These are phyloP conservation scores for Amphimedon queenslandica DNA, from an alignment of 37 sponge, comb jelly and placozoan species.

Conservation along the genomic window DNA sequence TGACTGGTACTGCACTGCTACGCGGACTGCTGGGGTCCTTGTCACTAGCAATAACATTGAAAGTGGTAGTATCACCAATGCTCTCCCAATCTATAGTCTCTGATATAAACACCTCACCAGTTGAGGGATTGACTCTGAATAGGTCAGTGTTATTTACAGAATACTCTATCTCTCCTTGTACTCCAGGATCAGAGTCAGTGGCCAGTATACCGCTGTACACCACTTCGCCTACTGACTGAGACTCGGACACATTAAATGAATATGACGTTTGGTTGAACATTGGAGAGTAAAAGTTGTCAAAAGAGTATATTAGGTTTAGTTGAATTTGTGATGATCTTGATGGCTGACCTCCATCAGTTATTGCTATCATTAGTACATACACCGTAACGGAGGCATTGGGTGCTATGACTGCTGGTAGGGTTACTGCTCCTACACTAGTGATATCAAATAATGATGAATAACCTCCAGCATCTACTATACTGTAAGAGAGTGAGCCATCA, in stretches of 20 bases:
- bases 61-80: neutral
- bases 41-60: slow-evolving; percentile 55
- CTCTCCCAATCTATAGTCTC: slow-evolving; percentile 26
- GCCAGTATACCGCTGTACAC: slow-evolving; percentile 34
- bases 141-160: slow-evolving; percentile 18
- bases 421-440: neutral
- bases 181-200: slow-evolving; percentile 49
- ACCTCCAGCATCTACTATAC: slow-evolving; percentile 20
- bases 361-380: slow-evolving; percentile 29
- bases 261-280: slow-evolving; percentile 25
- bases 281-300: slow-evolving; percentile 44
- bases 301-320: slow-evolving; percentile 26
- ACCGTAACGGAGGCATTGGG: slow-evolving; percentile 10
- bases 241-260: slow-evolving; percentile 26
- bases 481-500: slow-evolving; percentile 34
- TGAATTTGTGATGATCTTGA: slow-evolving; percentile 15
- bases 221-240: slow-evolving; percentile 26
- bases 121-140: slow-evolving; percentile 20
- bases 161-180: slow-evolving; percentile 47
- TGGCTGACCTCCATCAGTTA: slow-evolving; percentile 30
- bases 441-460: slow-evolving; percentile 9
- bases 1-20: slow-evolving; percentile 23
- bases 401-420: slow-evolving; percentile 8
- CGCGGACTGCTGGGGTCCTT: slow-evolving; percentile 40
- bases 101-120: slow-evolving; percentile 16